phyloP scores from a whole-genome alignment of 2,888 invertebrate genomes.

The Craniophora ligustri region DNA sequence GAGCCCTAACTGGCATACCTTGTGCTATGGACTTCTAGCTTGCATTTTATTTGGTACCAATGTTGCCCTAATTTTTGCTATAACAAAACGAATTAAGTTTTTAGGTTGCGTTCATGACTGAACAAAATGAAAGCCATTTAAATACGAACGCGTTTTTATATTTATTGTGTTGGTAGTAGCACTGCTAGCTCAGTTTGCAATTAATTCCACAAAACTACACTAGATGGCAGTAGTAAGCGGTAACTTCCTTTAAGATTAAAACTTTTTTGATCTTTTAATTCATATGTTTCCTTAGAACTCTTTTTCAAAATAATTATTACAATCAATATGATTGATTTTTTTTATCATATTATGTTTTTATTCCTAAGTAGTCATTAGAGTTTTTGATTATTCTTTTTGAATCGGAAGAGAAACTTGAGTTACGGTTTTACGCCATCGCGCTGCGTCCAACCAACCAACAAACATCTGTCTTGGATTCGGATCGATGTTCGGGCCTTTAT shows the following conservation, averaged over 20 bases:
- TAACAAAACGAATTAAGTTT: too few relatives aligned
- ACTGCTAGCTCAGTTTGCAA: neutral
- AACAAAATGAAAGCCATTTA: too few relatives aligned
- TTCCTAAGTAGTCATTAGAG: conserved; percentile 2
- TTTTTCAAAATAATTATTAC: conserved; percentile 4
- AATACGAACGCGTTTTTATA: conserved; percentile 34
- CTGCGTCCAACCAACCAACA: conserved; percentile 73
- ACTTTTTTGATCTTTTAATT: conserved; percentile 45
- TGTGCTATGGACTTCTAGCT: too few relatives aligned
- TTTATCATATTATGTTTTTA: conserved; percentile 8
- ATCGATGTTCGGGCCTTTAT: conserved; percentile 91
- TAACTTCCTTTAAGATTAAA: conserved; percentile 48
- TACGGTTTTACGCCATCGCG: conserved; percentile 67
- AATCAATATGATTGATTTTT: conserved; percentile 21
- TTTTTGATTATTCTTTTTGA: conserved; percentile 34
- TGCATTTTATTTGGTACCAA: too few relatives aligned
- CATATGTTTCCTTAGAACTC: conserved; percentile 4
- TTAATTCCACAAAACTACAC: neutral
- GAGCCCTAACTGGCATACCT: too few relatives aligned
- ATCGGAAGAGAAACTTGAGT: conserved; percentile 58
- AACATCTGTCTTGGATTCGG: conserved; percentile 85
- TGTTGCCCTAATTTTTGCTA: too few relatives aligned
- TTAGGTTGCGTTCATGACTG: too few relatives aligned
- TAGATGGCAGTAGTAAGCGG: conserved; percentile 54
- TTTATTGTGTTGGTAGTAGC: conserved; percentile 38